Evolutionary conservation across 1,140 invertebrate species (phyloP).

Genomic region (Lepidurus apus): DNA sequence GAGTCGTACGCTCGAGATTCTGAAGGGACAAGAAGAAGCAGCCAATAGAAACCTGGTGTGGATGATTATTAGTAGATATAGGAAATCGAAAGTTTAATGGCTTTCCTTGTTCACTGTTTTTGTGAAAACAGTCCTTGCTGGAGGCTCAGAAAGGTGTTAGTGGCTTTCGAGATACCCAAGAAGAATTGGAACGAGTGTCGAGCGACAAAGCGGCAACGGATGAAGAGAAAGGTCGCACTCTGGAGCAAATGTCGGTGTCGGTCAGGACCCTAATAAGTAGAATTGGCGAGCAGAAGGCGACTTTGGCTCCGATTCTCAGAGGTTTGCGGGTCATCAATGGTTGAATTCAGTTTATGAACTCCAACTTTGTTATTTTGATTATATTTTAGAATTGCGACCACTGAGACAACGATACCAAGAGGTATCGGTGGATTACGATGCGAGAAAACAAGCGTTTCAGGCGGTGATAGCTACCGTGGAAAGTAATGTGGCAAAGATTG

Average conservation of each 20-base stretch:
- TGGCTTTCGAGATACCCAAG: slow-evolving; percentile 51
- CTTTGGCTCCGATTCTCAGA: slow-evolving; percentile 58
- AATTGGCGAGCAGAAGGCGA: slow-evolving; percentile 53
- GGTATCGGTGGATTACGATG: slow-evolving; percentile 53
- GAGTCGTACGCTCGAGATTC: slow-evolving; percentile 56
- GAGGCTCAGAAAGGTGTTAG: slow-evolving; percentile 49
- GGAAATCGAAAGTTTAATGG: neutral
- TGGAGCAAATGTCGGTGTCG: slow-evolving; percentile 55
- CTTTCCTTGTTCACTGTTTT: neutral
- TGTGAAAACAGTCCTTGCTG: slow-evolving; percentile 39
- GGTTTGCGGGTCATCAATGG: slow-evolving; percentile 40
- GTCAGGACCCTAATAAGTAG: slow-evolving; percentile 52
- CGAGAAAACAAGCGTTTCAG: slow-evolving; percentile 55
- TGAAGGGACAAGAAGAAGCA: slow-evolving; percentile 49
- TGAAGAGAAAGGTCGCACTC: slow-evolving; percentile 52
- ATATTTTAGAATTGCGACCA: slow-evolving; percentile 52
- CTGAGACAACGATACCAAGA: slow-evolving; percentile 53
- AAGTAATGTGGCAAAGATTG: slow-evolving; percentile 52
- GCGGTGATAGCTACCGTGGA: slow-evolving; percentile 53
- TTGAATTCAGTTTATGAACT: slow-evolving; percentile 30
- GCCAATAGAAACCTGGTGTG: slow-evolving; percentile 49
- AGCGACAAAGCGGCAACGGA: slow-evolving; percentile 53
- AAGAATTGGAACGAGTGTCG: slow-evolving; percentile 54
- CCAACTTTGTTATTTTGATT: slow-evolving; percentile 23
- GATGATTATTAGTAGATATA: neutral